Evolutionary conservation across 1,140 invertebrate species (phyloP).

Genomic region (Luehdorfia chinensis): DNA sequence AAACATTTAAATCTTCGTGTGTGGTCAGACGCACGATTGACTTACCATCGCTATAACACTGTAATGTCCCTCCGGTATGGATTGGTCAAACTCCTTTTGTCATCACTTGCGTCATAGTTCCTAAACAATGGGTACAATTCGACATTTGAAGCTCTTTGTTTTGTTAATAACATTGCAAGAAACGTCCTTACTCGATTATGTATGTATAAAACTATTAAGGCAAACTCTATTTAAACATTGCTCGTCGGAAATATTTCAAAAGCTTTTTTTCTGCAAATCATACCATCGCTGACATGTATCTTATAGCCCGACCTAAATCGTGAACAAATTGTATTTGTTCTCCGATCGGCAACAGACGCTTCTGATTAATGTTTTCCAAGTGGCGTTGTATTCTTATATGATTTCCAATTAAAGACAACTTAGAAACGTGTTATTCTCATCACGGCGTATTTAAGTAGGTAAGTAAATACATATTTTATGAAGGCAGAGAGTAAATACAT

Average conservation of each 20-base stretch:
- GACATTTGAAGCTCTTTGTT: conserved; percentile 13
- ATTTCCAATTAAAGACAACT: no score
- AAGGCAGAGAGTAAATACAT: background rate
- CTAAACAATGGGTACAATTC: conserved; percentile 24
- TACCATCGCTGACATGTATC: no score
- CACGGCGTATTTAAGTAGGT: conserved; percentile 6
- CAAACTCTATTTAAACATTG: conserved; percentile 8
- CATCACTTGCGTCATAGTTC: conserved; percentile 42
- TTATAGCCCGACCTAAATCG: no score
- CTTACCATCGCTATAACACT: conserved; percentile 33
- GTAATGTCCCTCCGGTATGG: conserved; percentile 35
- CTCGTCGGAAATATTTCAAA: background rate
- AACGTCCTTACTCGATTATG: background rate
- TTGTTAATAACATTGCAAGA: conserved; percentile 5
- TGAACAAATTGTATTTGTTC: no score
- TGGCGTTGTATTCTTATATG: no score
- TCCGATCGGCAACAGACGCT: no score
- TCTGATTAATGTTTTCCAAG: no score
- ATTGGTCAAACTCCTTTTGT: conserved; percentile 35
- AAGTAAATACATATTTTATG: conserved; percentile 16
- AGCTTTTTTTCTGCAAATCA: no score
- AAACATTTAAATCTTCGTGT: conserved; percentile 43
- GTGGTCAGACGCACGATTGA: conserved; percentile 36
- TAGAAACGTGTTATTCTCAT: background rate
- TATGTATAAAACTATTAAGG: background rate